Base-by-base conservation (phyloP, 1,140 invertebrate genomes). In the Mycetomoellerius zeteki region DNA sequence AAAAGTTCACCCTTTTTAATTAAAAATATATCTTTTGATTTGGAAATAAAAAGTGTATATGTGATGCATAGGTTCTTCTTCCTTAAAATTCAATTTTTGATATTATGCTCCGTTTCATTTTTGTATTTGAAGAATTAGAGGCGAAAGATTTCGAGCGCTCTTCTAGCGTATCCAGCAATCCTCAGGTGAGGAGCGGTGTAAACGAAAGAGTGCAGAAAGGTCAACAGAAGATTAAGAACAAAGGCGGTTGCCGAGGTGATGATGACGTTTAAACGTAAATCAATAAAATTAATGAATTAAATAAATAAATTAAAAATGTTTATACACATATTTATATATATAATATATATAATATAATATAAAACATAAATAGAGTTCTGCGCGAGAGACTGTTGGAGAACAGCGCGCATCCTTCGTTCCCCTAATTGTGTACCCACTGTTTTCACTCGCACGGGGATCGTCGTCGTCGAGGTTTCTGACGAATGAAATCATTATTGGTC, bases 251-350 rank as follows among this genome's bases (percentile, higher is more conserved):
- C 91, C 93, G 85, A 94, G 92, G 91, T 94, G 94, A 89, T 92
- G 93, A 93, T 94, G 93, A 92, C 88, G 90, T 95, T 95, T 95
- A 95, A 95, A 95, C 92, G 89, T 94, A 94, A 95, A 94, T 94
- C 93, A 95, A 95, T 95, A 95, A 95, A 95, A 95, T 95, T 94
- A 95, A 94, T 94, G 92, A 95, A 94, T 95, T 95, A 95, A 95
- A 95, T 95, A 95, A 95, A 95, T 95, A 95, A 95, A 95, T 95
- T 95, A 95, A 94, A 94, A 94, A 94, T 95, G 94, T 94, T 93
- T 94, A 94, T 94, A 94, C 92, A 94, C 91, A 93, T 91, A 92
- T 93, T 85, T 93, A 93, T 92, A 93, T 92, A 93, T 93, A 93
- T 91, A 91, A 91, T 90, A 91, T 91, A 91, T 91, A 90, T 91